Base-by-base conservation (phyloP, 2,113 vertebrate species). In the Xiphophorus hellerii region DNA sequence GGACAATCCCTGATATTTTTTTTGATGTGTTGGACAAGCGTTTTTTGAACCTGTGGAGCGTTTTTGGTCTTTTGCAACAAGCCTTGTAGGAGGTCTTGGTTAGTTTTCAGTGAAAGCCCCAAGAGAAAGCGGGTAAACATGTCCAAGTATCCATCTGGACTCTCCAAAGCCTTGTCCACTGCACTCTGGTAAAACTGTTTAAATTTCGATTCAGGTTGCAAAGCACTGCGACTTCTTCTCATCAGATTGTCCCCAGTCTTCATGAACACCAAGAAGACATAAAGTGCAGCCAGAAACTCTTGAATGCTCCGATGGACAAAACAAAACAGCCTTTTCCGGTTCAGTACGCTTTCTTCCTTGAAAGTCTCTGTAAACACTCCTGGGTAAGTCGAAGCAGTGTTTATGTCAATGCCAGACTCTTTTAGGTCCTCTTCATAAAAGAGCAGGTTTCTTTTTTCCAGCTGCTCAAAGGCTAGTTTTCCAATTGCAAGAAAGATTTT, bases 301-400 rank as follows among this genome's bases (percentile, higher is more conserved):
- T 84, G 74, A 67, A 85, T 33, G 65, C 74, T 84, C 70, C 69
- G 39, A 77, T 85, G 80, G 27, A 85, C 77, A 74, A 89, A 90
- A 37, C 81, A 66, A 37, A 84, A 90, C 5, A 82, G 30, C 64
- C 20, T 81, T 1, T 66, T 44, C 8, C 75, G 69, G 44, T 17
- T 77, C 70, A 82, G 31, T 1, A 66, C 64, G 61, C 0, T 4
- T 5, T 61, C 51, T 11, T 84, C 66, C 51, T 29, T 77, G 14
- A 42, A 4, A 25, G 67, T 66, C 62, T 80, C 71, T 73, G 69
- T 78, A 31, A 82, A 72, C 2, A 28, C 20, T 67, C 85, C 88
- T 29, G 81, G 82, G 76, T 63, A 74, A 10, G 73, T 1, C 0
- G 73, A 77, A 1, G 75, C 81, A 25, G 58, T 33, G 22, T 68